A percentile compares a stretch with the other conserved stretches of the same genome.
phyloP scores from a whole-genome alignment of 1,140 invertebrate species.

The Cydia strobilella region DNA sequence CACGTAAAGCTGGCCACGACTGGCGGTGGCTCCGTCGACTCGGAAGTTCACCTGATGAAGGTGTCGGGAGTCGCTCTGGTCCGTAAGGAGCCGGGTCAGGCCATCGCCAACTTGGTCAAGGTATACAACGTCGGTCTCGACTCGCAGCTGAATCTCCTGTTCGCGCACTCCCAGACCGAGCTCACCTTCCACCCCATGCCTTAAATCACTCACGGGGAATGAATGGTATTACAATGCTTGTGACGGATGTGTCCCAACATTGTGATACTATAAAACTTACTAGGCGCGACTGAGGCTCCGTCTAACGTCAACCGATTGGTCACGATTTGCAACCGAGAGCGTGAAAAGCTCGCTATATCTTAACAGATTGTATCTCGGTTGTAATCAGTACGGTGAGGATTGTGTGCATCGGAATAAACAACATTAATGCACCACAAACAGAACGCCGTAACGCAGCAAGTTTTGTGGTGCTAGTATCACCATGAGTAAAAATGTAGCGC shows the following conservation, averaged over 20 bases:
- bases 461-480: neutral
- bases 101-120: constrained; percentile 79
- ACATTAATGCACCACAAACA: neutral
- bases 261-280: constrained; percentile 61
- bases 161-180: constrained; percentile 82
- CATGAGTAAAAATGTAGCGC: neutral
- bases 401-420: neutral
- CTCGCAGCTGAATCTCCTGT: constrained; percentile 84
- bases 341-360: constrained; percentile 38
- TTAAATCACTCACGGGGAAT: constrained; percentile 51
- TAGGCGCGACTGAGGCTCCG: constrained; percentile 66
- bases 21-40: constrained; percentile 79
- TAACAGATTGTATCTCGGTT: constrained; percentile 52
- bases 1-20: constrained; percentile 82
- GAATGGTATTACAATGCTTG: constrained; percentile 67
- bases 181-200: constrained; percentile 82
- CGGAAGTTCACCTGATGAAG: constrained; percentile 82
- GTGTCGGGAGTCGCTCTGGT: constrained; percentile 84
- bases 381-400: constrained; percentile 38
- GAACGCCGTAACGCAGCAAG: neutral
- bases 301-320: constrained; percentile 67
- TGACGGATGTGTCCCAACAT: constrained; percentile 44
- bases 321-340: constrained; percentile 65
- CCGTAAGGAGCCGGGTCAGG: constrained; percentile 79
- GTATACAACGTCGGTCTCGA: constrained; percentile 85